phyloP scores from a whole-genome alignment of 1,140 invertebrate genomes.

The Leucophenga varia region DNA sequence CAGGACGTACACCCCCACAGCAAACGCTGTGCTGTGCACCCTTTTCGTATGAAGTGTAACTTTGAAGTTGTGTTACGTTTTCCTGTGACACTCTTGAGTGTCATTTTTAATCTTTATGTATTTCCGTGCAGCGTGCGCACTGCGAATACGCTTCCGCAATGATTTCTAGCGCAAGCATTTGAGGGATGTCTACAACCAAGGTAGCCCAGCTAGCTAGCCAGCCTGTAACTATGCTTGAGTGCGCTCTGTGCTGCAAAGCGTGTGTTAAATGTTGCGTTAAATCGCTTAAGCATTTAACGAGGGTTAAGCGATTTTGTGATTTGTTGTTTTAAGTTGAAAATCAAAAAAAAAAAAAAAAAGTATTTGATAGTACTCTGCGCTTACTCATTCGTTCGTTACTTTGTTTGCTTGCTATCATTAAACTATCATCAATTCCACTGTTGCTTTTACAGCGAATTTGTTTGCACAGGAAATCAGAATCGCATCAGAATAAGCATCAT shows the following conservation, averaged over 20 bases:
- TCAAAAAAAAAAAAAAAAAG: too few species aligned
- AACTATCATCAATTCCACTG: slow-evolving; percentile 23
- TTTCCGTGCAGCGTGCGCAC: slow-evolving; percentile 10
- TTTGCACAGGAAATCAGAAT: not conserved
- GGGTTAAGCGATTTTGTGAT: slow-evolving; percentile 22
- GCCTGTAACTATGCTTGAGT: slow-evolving; percentile 10
- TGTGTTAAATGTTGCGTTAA: slow-evolving; percentile 55
- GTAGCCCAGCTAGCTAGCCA: too few species aligned
- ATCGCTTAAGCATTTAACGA: slow-evolving; percentile 49
- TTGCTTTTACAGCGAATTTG: not conserved
- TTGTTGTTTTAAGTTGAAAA: not conserved
- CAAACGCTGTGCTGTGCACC: too few species aligned
- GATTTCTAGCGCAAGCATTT: not conserved
- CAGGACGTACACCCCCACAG: too few species aligned
- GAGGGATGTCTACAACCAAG: too few species aligned
- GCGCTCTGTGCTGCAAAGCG: slow-evolving; percentile 3
- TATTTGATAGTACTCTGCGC: not conserved
- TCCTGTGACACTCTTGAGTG: slow-evolving; percentile 38
- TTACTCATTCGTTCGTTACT: not conserved
- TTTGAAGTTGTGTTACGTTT: too few species aligned
- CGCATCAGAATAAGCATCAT: not conserved
- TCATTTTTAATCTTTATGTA: slow-evolving; percentile 46
- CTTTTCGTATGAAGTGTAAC: too few species aligned
- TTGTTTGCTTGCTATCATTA: slow-evolving; percentile 17
- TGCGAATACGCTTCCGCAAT: not conserved